phyloP scores from a whole-genome alignment of 1,140 invertebrate genomes.

The Drosophila sulfurigaster region DNA sequence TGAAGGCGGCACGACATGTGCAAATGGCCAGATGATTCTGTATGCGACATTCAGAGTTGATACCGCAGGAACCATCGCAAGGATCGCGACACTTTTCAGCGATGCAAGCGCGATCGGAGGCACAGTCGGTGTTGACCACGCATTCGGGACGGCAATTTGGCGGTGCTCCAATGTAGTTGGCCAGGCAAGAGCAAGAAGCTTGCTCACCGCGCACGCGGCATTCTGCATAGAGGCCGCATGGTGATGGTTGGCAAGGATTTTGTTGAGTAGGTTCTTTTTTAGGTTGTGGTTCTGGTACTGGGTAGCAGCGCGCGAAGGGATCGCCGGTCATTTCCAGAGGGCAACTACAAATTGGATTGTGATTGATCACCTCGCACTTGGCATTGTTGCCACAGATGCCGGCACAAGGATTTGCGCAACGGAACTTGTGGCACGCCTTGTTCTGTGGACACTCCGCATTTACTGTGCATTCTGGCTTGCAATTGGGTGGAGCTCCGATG shows the following conservation, averaged over 20 bases:
- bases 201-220: slow-evolving; percentile 88
- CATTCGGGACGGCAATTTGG: slow-evolving; percentile 93
- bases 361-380: slow-evolving; percentile 89
- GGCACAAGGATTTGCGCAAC: slow-evolving; percentile 90
- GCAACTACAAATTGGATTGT: slow-evolving; percentile 91
- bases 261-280: slow-evolving; percentile 85
- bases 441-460: slow-evolving; percentile 90
- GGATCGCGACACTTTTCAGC: slow-evolving; percentile 92
- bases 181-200: slow-evolving; percentile 90
- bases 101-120: slow-evolving; percentile 91
- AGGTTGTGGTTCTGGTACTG: slow-evolving; percentile 53
- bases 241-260: slow-evolving; percentile 92
- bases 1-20: slow-evolving; percentile 88
- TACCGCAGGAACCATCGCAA: slow-evolving; percentile 91
- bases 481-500: slow-evolving; percentile 88
- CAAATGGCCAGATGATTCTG: slow-evolving; percentile 91
- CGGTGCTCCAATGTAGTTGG: slow-evolving; percentile 91
- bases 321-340: slow-evolving; percentile 89
- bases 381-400: slow-evolving; percentile 90
- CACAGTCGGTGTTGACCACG: slow-evolving; percentile 92
- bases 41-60: slow-evolving; percentile 90
- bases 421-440: slow-evolving; percentile 90
- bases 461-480: slow-evolving; percentile 90
- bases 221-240: slow-evolving; percentile 91
- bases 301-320: slow-evolving; percentile 89